Conservation (phyloP, 2,888 invertebrate species). For the Smittia sp. region DNA sequence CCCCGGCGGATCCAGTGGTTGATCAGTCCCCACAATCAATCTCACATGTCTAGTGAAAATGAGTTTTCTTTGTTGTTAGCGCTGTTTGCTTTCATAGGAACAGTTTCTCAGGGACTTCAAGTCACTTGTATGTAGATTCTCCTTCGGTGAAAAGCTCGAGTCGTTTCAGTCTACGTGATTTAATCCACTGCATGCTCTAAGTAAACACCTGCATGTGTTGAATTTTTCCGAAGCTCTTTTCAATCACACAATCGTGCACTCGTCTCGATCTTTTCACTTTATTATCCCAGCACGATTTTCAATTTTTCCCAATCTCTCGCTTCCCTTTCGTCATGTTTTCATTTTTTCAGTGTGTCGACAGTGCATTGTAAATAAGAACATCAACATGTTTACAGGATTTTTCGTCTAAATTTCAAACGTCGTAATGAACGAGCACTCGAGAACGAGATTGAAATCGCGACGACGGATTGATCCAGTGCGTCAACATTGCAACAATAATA, state of each 20-base stretch:
- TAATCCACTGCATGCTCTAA: slow-evolving; percentile 10
- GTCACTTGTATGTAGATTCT: neutral
- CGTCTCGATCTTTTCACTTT: neutral
- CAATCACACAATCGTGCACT: neutral
- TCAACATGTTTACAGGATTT: too few relatives aligned
- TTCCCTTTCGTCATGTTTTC: too few relatives aligned
- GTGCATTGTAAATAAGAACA: too few relatives aligned
- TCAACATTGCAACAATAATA: slow-evolving; percentile 26
- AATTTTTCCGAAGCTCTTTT: neutral
- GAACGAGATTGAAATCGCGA: too few relatives aligned
- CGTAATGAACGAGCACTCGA: too few relatives aligned
- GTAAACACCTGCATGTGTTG: slow-evolving; percentile 27
- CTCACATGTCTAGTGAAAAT: neutral
- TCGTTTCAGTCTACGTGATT: neutral
- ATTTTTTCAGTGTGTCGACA: too few relatives aligned
- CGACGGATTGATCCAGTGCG: too few relatives aligned
- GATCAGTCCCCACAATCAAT: too few relatives aligned
- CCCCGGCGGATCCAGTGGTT: too few relatives aligned
- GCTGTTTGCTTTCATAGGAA: neutral
- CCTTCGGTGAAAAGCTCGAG: too few relatives aligned
- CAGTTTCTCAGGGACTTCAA: neutral
- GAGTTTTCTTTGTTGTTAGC: slow-evolving; percentile 14
- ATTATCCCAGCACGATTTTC: neutral
- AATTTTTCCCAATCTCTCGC: too few relatives aligned
- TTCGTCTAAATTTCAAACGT: too few relatives aligned